Evolutionary conservation across 2,888 invertebrate species (phyloP), one percentile per base, ranked within the genome.

Genomic region (Tanaodytes sp.): DNA sequence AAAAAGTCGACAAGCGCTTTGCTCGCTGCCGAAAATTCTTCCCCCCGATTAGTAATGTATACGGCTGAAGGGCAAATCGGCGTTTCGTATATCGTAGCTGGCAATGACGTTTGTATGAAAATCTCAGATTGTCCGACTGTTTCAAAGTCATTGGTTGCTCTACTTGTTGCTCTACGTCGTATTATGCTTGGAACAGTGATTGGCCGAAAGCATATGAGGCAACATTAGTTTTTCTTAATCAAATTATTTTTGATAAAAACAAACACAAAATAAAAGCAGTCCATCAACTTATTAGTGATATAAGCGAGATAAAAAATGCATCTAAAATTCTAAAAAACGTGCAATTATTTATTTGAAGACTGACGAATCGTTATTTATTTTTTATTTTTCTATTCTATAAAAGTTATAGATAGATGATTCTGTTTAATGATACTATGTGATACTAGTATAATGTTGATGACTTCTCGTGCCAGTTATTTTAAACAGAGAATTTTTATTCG

Each of bases 11-110:
- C 40, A 1, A 37, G 19, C 15, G 52, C 36, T 2, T 31, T 67
- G 14, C n/a, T 27, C 2, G 33, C 55, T 23, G 23, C 49, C 9
- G 45, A 45, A 30, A 55, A 20, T 15, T n/a, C 20, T 16, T 23
- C 66, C 2, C 59, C 66, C 2, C 36, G 66, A 1, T 15, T 45
- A 14, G 59, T 66, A 1, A 15, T 66, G 1, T 59, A 59, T 19
- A 33, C 36, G 6, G 9, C 14, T 2, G 55, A 54, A 31, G 49
- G 19, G 11, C 9, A n/a, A 1, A 43, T 67, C 16, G 54, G 48
- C 5, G 33, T 19, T 11, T 40, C 23, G 8, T 42, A 36, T 5
- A 55, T 61, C n/a, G 55, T 61, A 12, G 61, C 67, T 15, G 67
- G 49, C 16, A 31, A 40, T 3, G 16, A 9, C 2, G 18, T 67